phyloP scores from a whole-genome alignment of 2,797 vertebrate genomes.

The Cygnus olor region DNA sequence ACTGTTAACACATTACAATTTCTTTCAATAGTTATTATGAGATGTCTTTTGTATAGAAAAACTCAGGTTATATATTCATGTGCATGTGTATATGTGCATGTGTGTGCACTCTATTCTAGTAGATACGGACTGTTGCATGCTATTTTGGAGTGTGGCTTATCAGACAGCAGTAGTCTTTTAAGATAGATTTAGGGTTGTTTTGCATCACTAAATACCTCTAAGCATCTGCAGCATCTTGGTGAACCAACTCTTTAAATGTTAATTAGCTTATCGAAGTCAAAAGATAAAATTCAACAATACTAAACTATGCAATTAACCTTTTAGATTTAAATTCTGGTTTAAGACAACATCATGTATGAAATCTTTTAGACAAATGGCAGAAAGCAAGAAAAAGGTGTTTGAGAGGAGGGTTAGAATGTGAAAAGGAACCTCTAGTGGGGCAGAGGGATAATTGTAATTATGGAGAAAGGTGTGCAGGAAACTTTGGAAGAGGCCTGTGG shows the following conservation, averaged over 20 bases:
- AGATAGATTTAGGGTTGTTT: neutral
- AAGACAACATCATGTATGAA: neutral
- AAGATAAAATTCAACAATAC: neutral
- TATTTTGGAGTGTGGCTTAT: neutral
- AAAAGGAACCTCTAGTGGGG: neutral
- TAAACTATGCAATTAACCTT: conserved; percentile 10
- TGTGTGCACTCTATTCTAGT: neutral
- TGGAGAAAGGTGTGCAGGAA: neutral
- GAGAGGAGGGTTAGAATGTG: neutral
- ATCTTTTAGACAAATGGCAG: neutral
- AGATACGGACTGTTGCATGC: neutral
- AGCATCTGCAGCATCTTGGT: conserved; percentile 10
- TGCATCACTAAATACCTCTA: neutral
- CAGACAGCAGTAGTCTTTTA: neutral
- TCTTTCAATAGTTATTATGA: neutral
- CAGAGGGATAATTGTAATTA: neutral
- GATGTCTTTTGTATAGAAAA: neutral
- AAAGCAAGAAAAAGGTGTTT: neutral
- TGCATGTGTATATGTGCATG: neutral
- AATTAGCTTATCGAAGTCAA: neutral
- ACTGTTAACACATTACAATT: neutral
- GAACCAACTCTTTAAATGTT: conserved; percentile 8
- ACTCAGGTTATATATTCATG: neutral
- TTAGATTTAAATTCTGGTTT: neutral
- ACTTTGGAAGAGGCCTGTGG: fast-evolving